Evolutionary conservation across 1,140 invertebrate species (phyloP), one percentile per base, ranked within the genome.

Genomic region (Pissodes strobi): DNA sequence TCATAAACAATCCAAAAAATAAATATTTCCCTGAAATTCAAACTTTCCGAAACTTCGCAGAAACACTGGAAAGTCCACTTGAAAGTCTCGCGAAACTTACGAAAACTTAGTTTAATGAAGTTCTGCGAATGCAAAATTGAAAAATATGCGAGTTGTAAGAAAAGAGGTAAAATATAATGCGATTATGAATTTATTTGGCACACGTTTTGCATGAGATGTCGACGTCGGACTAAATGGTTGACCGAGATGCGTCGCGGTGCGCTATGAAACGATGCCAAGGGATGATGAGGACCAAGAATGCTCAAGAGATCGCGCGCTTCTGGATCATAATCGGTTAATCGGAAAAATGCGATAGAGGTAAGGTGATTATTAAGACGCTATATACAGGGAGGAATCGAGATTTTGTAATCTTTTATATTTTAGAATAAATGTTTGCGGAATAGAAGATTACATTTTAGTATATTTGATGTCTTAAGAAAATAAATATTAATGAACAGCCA

Each of bases 261-360:
- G 13, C 18, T 52, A 10, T 41, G 39, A 41, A 41, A 41, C 6
- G 39, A 41, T 13, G 39, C 13, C 39, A 13, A 15, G 15, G 6
- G 23, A 48, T 34, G 23, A 52, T 9, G 25, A 52, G 49, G 23
- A 30, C 49, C 49, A 30, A 34, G 25, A 52, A 12, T 15, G 6
- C 49, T 5, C 23, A 52, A 52, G 49, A 52, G 27, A 52, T 52
- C 49, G 49, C 27, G 49, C 49, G 49, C 49, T 52, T 52, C 49
- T 52, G 5, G 12, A 30, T 30, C 27, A 12, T 6, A 30, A 30
- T 12, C 27, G n/a, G n/a, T n/a, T n/a, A n/a, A n/a, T n/a, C n/a
- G n/a, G n/a, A n/a, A n/a, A n/a, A n/a, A n/a, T n/a, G n/a, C n/a
- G n/a, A n/a, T n/a, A n/a, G n/a, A n/a, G n/a, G n/a, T n/a, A n/a